Evolutionary conservation across 2,797 vertebrate species (phyloP).

Genomic region (Hypotaenidia okinawae): DNA sequence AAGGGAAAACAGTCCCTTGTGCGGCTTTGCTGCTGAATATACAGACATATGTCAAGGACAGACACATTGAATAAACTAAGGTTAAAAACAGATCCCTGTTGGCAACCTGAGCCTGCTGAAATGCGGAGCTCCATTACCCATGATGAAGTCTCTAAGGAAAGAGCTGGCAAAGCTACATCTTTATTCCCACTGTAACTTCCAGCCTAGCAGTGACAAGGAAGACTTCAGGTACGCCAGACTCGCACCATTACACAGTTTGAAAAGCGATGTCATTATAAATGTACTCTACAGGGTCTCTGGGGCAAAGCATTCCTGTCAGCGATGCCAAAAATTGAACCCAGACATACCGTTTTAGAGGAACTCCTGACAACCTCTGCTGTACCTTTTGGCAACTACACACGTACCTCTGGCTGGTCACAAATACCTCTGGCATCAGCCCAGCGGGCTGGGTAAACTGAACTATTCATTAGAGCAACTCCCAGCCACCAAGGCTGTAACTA

Average conservation of each 20-base stretch:
- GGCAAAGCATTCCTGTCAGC: neutral
- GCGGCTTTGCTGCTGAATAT: neutral
- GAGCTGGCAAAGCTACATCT: neutral
- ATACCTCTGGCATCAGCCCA: slow-evolving; percentile 30
- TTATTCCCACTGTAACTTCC: neutral
- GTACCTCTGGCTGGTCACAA: slow-evolving; percentile 28
- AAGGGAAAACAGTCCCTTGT: neutral
- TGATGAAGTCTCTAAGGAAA: neutral
- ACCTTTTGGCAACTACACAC: neutral
- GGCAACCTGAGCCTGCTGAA: slow-evolving; percentile 16
- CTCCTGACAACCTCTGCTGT: neutral
- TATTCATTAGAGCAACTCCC: slow-evolving; percentile 6
- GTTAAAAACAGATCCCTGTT: slow-evolving; percentile 6
- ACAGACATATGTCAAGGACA: neutral
- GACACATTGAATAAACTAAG: neutral
- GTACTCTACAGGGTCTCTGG: neutral
- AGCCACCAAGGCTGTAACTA: neutral
- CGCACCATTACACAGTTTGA: neutral
- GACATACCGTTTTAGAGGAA: neutral
- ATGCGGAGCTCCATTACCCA: neutral
- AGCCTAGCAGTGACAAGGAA: neutral
- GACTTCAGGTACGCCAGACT: neutral
- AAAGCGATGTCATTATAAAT: neutral
- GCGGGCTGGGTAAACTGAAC: neutral
- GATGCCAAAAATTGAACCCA: neutral